Conservation (phyloP, 2,113 vertebrate genomes). For the Anolis sagrei region DNA sequence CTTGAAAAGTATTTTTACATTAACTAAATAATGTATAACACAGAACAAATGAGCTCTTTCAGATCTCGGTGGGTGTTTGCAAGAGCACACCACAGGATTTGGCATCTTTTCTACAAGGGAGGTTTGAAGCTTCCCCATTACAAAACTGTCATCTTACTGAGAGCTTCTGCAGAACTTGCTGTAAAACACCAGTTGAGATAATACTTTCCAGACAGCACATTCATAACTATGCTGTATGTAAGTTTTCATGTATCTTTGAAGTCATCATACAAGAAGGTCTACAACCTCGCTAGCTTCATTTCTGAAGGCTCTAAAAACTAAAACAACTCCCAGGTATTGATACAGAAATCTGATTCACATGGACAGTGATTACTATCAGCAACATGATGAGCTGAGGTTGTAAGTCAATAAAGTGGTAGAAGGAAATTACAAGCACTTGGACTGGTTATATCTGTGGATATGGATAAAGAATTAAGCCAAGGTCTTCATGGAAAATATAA, state of each 20-base stretch:
- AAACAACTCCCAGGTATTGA: background rate
- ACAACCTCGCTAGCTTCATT: too few species aligned
- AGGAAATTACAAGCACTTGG: background rate
- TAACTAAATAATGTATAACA: conserved; percentile 54
- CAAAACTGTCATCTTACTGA: conserved; percentile 33
- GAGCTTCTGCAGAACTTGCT: conserved; percentile 11
- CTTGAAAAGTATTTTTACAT: conserved; percentile 61
- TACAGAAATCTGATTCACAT: background rate
- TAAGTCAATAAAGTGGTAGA: background rate
- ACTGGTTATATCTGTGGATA: background rate
- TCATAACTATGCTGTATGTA: background rate
- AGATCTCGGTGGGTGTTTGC: conserved; percentile 28
- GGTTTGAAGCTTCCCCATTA: conserved; percentile 43
- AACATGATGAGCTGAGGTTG: background rate
- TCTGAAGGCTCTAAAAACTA: background rate
- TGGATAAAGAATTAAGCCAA: background rate
- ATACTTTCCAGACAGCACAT: background rate
- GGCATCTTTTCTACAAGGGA: conserved; percentile 40
- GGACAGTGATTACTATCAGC: background rate
- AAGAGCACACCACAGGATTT: conserved; percentile 31
- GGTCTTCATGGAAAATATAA: background rate
- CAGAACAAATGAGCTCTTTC: conserved; percentile 22
- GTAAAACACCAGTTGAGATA: background rate
- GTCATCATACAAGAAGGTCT: background rate
- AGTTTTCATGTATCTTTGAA: background rate